Evolutionary conservation across 2,797 vertebrate genomes (phyloP), one percentile per base, ranked within the genome.

Genomic region (Cygnus olor): DNA sequence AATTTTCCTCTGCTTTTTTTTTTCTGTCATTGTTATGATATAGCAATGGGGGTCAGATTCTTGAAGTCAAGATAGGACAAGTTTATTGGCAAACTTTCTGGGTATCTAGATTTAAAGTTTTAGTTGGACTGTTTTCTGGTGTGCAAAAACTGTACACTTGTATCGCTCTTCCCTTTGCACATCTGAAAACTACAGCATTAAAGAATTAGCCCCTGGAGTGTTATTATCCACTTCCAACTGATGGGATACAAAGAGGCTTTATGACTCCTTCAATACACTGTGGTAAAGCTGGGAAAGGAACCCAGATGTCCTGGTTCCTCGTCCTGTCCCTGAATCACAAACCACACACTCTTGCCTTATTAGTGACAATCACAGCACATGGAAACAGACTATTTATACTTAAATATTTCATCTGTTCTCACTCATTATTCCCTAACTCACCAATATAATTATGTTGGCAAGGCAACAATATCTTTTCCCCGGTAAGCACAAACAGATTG

Each of bases 391-490:
- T 95, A 93, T 97, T 97, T 96, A 91, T 96, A 96, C 91, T 91
- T 88, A 90, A 95, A 91, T 94, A 94, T 95, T 97, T 97, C 88
- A 91, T 96, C 89, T 95, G 93, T 86, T 93, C 95, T 96, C 89
- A 64, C 74, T 95, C 83, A 40, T 87, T 96, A 93, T 95, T 96
- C 88, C 85, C 80, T 68, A 94, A 86, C 73, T 94, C 88, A 94
- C 91, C 93, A 95, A 64, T 90, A 88, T 90, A 95, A 93, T 95
- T 94, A 85, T 32, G 83, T n/a, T 96, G 96, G 96, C 91, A 91
- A 87, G 83, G 85, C 0, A 12, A 94, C 94, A 90, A 6, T 84
- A 64, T 89, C 79, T 85, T 93, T 70, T 89, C 66, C 63, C 49
- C 77, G 82, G 78, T 91, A 94, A 95, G 70, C 49, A 2, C 89